Conservation (phyloP, 2,797 vertebrate species). For the Xenentodon cancila region DNA sequence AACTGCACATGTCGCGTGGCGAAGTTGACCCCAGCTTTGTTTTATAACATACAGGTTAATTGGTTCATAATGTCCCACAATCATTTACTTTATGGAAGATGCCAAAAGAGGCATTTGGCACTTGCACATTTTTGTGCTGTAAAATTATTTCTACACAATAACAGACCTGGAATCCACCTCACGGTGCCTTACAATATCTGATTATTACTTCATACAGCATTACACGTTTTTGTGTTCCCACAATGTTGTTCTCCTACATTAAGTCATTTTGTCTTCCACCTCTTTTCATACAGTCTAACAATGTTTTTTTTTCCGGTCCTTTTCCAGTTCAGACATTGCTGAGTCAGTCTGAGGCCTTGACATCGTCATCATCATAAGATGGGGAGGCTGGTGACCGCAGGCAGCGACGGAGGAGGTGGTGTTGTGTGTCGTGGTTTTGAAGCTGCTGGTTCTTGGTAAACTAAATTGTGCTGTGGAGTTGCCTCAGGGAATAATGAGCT, state of each 20-base stretch:
- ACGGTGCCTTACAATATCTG: too few relatives aligned
- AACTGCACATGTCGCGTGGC: too few relatives aligned
- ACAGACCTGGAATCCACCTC: too few relatives aligned
- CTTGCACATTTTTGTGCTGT: too few relatives aligned
- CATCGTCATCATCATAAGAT: conserved; percentile 58
- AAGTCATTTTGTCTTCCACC: neutral
- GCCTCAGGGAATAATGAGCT: conserved; percentile 29
- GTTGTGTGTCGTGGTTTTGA: conserved; percentile 32
- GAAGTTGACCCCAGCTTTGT: too few relatives aligned
- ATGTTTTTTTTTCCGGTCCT: conserved; percentile 33
- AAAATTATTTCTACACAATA: too few relatives aligned
- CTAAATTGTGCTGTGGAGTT: conserved; percentile 10
- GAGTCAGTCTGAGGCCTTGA: conserved; percentile 52
- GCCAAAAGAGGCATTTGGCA: too few relatives aligned
- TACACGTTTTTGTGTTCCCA: too few relatives aligned
- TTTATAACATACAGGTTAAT: too few relatives aligned
- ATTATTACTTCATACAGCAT: too few relatives aligned
- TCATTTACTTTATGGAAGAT: too few relatives aligned
- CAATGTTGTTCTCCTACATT: neutral
- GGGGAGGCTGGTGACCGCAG: conserved; percentile 42
- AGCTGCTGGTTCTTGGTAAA: conserved; percentile 38
- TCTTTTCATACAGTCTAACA: conserved; percentile 19
- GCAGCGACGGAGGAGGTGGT: conserved; percentile 38
- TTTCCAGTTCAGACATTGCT: conserved; percentile 50
- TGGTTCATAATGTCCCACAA: too few relatives aligned